Percentiles rank a stretch among this genome's conserved stretches.
Evolutionary conservation across 2,113 vertebrate species (phyloP).

Genomic region (Ramphastos sulfuratus): DNA sequence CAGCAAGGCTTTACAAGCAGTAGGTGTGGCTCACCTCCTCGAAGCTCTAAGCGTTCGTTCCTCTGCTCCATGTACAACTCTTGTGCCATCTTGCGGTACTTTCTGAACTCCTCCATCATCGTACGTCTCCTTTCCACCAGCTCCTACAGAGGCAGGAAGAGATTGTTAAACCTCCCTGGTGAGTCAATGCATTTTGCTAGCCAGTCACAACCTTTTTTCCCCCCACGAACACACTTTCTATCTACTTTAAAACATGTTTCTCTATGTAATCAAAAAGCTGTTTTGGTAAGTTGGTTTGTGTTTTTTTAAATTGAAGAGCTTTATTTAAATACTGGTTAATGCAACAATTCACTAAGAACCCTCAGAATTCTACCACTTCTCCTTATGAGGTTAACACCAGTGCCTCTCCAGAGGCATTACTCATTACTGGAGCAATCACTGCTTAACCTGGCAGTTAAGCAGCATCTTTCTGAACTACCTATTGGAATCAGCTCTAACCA

Average conservation of each 20-base stretch:
- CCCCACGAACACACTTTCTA: neutral
- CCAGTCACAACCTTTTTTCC: neutral
- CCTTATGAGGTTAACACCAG: neutral
- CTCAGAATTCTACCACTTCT: neutral
- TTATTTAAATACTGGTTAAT: neutral
- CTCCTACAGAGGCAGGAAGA: slow-evolving; percentile 74
- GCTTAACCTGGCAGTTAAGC: neutral
- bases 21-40: slow-evolving; percentile 80
- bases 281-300: neutral
- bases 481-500: neutral
- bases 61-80: slow-evolving; percentile 89
- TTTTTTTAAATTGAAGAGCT: neutral
- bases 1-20: neutral
- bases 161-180: fast-evolving
- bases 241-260: neutral
- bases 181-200: no score
- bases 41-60: slow-evolving; percentile 85
- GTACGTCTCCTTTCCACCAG: slow-evolving; percentile 91
- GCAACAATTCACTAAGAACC: neutral
- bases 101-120: slow-evolving; percentile 97
- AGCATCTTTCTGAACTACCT: neutral
- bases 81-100: slow-evolving; percentile 86
- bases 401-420: neutral
- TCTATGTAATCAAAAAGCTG: neutral
- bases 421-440: no score